Evolutionary conservation across 2,113 vertebrate genomes (phyloP).

Genomic region (Tapirus terrestris): DNA sequence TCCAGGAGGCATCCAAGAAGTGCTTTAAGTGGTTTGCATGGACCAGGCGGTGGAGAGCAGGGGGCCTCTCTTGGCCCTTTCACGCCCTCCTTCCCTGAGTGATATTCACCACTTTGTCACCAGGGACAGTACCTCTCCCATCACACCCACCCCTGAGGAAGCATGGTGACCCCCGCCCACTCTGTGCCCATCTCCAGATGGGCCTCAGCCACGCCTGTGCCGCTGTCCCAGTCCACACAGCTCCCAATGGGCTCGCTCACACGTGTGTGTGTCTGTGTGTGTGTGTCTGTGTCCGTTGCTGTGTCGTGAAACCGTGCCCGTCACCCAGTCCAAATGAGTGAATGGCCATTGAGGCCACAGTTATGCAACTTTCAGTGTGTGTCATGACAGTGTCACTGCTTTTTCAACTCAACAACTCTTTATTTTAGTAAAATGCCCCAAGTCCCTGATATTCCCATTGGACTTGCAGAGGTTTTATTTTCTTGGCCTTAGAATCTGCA

Average conservation of each 20-base stretch:
- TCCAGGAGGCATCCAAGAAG: background rate
- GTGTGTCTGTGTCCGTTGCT: background rate
- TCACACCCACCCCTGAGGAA: background rate
- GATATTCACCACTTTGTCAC: background rate
- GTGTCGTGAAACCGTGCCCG: conserved; percentile 74
- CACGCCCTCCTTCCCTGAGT: background rate
- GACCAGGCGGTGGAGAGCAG: background rate
- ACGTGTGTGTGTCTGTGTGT: background rate
- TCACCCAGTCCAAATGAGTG: conserved; percentile 34
- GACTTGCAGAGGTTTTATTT: conserved; percentile 63
- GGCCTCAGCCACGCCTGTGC: background rate
- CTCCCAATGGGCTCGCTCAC: background rate
- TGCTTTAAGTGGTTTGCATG: conserved; percentile 64
- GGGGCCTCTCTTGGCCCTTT: background rate
- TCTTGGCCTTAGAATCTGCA: conserved; percentile 40
- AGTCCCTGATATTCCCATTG: background rate
- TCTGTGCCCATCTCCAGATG: background rate
- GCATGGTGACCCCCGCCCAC: conserved; percentile 16
- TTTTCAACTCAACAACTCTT: conserved; percentile 39
- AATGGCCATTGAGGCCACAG: background rate
- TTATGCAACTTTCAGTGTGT: conserved; percentile 55
- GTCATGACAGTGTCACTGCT: conserved; percentile 44
- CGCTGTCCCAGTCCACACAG: background rate
- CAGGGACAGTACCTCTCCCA: background rate
- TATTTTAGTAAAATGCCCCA: conserved; percentile 61